phyloP scores from a whole-genome alignment of 2,888 invertebrate genomes.

The Drosophila acutilabella region DNA sequence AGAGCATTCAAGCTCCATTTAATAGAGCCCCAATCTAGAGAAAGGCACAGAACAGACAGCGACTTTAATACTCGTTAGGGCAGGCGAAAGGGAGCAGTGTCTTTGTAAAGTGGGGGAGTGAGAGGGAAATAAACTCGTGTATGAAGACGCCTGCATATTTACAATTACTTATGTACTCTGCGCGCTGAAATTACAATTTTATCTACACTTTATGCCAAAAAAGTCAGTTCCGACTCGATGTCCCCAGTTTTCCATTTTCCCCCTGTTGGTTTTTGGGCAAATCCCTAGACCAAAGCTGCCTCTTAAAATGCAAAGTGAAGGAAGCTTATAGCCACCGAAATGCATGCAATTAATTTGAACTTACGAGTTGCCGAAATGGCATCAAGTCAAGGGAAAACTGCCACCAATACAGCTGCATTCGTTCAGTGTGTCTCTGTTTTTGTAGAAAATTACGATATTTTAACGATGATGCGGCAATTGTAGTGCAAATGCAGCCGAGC shows the following conservation, averaged over 20 bases:
- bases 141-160: constrained; percentile 46
- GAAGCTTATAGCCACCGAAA: constrained; percentile 46
- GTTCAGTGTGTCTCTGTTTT: constrained; percentile 1
- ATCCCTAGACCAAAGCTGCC: constrained; percentile 29
- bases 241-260: background rate
- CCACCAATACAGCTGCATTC: background rate
- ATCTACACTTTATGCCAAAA: constrained; percentile 32
- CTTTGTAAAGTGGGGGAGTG: background rate
- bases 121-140: background rate
- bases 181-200: constrained; percentile 50
- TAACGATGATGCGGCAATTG: constrained; percentile 25
- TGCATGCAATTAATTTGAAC: constrained; percentile 73
- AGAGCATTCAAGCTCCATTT: constrained; percentile 20
- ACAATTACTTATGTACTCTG: constrained; percentile 47
- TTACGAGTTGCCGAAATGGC: constrained; percentile 36
- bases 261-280: background rate
- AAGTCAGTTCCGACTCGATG: background rate
- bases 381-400: constrained; percentile 14
- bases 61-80: constrained; percentile 75
- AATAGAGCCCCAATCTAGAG: background rate
- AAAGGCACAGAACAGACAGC: constrained; percentile 21
- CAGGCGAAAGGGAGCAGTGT: background rate
- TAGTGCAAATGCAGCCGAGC: constrained; percentile 2
- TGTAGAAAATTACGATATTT: constrained; percentile 28
- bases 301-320: constrained; percentile 66